Conservation (phyloP, 2,113 vertebrate genomes). For the Triplophysa rosa region DNA sequence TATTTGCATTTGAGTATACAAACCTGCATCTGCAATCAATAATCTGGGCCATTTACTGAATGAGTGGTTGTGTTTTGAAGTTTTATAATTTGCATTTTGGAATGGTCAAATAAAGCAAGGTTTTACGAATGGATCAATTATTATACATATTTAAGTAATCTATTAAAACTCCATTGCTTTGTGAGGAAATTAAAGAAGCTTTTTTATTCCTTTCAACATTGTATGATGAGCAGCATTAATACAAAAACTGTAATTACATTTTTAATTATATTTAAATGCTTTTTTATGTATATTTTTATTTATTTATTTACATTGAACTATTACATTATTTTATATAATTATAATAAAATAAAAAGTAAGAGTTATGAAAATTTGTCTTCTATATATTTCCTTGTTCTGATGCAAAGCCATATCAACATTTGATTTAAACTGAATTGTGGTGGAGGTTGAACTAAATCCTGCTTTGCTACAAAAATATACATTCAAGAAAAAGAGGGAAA, state of each 20-base stretch:
- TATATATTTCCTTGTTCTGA: neutral
- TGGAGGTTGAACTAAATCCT: neutral
- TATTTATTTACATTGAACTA: too few species aligned
- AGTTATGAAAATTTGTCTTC: neutral
- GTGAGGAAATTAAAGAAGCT: too few species aligned
- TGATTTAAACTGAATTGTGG: neutral
- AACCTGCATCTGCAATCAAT: neutral
- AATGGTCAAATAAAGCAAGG: too few species aligned
- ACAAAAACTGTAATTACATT: neutral
- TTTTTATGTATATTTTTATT: too few species aligned
- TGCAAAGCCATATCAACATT: slow-evolving; percentile 9
- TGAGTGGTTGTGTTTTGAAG: neutral
- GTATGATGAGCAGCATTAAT: neutral
- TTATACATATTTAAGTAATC: neutral
- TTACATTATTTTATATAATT: too few species aligned
- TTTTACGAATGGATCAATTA: too few species aligned
- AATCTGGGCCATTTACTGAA: neutral
- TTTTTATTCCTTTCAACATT: neutral
- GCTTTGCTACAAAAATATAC: neutral
- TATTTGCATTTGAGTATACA: neutral
- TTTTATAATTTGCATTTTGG: too few species aligned
- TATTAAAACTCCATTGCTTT: neutral
- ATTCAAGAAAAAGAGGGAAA: neutral
- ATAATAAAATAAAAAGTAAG: neutral
- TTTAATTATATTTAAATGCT: neutral